These are phyloP conservation scores for Crotalus viridis DNA, from an alignment of 2,113 vertebrate genomes.

Conservation along the genomic window DNA sequence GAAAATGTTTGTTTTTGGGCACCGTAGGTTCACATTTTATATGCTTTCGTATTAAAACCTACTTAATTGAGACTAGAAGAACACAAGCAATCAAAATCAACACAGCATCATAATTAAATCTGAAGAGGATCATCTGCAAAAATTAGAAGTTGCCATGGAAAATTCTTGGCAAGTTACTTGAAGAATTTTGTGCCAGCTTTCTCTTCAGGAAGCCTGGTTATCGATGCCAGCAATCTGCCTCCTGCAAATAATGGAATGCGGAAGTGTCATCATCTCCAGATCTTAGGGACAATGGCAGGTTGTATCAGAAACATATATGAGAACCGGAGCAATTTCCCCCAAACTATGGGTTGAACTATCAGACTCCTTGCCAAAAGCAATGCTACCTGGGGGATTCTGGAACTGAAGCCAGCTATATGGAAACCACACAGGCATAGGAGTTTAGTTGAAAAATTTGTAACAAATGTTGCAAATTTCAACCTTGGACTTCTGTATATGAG, in stretches of 20 bases:
- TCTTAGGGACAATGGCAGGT: not conserved
- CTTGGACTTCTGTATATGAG: not conserved
- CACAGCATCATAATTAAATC: not conserved
- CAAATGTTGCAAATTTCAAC: not conserved
- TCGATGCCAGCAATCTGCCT: not conserved
- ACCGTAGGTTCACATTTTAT: not conserved
- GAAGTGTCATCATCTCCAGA: not conserved
- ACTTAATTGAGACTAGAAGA: not conserved
- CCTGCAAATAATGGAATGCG: not conserved
- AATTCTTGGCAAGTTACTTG: not conserved
- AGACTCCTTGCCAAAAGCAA: not conserved
- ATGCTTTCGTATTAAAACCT: not conserved
- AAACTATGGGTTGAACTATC: not conserved
- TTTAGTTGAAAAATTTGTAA: not conserved
- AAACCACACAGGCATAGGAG: not conserved
- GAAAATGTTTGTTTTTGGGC: not conserved
- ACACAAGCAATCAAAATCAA: not conserved
- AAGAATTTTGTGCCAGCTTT: not conserved
- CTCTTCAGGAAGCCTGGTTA: not conserved
- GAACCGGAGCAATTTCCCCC: not conserved
- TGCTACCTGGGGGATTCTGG: not conserved
- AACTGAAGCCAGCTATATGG: not conserved
- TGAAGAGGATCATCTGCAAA: not conserved
- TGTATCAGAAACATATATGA: not conserved
- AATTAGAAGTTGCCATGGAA: not conserved